A percentile compares a stretch with the other conserved stretches of the same genome.
phyloP scores from a whole-genome alignment of 2,888 invertebrate species.

The Amiota mariae region DNA sequence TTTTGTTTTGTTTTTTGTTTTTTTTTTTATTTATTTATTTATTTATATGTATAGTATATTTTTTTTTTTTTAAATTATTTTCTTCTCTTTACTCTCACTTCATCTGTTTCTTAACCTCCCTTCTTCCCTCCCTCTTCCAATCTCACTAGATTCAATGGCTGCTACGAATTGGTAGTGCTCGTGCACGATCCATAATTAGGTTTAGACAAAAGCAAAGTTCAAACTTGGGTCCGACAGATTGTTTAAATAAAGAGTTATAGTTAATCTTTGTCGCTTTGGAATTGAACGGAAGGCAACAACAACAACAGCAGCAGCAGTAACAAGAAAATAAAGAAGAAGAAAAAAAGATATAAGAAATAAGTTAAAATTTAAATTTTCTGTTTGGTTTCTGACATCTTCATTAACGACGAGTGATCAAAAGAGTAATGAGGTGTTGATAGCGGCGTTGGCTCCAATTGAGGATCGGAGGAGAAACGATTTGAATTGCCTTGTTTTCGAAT shows the following conservation, averaged over 20 bases:
- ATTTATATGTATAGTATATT: no score
- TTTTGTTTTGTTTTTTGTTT: slow-evolving; percentile 63
- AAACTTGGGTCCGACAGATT: slow-evolving; percentile 25
- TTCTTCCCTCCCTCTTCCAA: not conserved
- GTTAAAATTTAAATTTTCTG: slow-evolving; percentile 50
- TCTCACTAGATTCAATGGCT: not conserved
- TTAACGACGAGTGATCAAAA: slow-evolving; percentile 68
- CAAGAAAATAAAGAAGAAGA: no score
- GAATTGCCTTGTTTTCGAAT: no score
- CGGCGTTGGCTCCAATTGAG: slow-evolving; percentile 35
- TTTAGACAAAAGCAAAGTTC: slow-evolving; percentile 33
- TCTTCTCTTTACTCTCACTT: slow-evolving; percentile 62
- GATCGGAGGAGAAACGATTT: not conserved
- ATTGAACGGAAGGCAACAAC: slow-evolving; percentile 29
- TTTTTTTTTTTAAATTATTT: slow-evolving; percentile 45
- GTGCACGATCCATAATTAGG: not conserved
- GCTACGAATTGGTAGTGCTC: slow-evolving; percentile 12
- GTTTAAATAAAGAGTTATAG: slow-evolving; percentile 52
- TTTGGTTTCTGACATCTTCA: slow-evolving; percentile 61
- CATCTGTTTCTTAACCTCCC: slow-evolving; percentile 33
- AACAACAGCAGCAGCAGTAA: slow-evolving; percentile 28
- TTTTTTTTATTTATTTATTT: slow-evolving; percentile 38
- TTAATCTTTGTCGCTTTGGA: slow-evolving; percentile 65
- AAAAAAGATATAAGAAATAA: slow-evolving; percentile 27
- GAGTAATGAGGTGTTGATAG: slow-evolving; percentile 72